Evolutionary conservation across 2,797 vertebrate species (phyloP).

Genomic region (Alca torda): DNA sequence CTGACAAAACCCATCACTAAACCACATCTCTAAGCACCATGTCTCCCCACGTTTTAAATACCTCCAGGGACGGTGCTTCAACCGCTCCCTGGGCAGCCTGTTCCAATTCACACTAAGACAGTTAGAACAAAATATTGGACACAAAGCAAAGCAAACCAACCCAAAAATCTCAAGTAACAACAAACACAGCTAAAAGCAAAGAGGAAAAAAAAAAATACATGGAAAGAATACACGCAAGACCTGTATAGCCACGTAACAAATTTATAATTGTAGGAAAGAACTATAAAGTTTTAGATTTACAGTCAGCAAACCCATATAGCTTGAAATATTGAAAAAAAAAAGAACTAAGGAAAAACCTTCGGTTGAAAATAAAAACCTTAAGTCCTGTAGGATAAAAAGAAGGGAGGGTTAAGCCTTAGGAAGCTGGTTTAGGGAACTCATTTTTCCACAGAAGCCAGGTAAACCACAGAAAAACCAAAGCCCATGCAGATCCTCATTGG

Average conservation of each 20-base stretch:
- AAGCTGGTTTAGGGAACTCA: background rate
- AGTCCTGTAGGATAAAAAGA: background rate
- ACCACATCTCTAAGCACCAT: too few species aligned
- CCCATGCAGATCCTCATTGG: rapidly evolving
- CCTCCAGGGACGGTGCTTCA: too few species aligned
- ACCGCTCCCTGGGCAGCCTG: too few species aligned
- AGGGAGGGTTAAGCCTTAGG: background rate
- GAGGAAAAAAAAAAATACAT: background rate
- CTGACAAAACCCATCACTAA: too few species aligned
- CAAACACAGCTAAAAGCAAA: background rate
- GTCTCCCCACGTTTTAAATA: too few species aligned
- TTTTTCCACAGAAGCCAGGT: background rate
- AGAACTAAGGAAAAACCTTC: background rate
- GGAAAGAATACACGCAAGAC: background rate
- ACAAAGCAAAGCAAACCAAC: background rate
- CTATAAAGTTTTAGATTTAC: background rate
- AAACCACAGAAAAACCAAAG: background rate
- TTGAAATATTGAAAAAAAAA: background rate
- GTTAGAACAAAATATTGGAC: background rate
- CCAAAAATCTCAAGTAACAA: background rate
- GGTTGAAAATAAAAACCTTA: background rate
- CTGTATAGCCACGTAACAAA: background rate
- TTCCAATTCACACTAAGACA: background rate
- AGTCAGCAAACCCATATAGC: background rate
- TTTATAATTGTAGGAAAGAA: background rate